Evolutionary conservation across 2,113 vertebrate genomes (phyloP), one percentile per base, ranked within the genome.

Genomic region (Psephotus haematonotus): DNA sequence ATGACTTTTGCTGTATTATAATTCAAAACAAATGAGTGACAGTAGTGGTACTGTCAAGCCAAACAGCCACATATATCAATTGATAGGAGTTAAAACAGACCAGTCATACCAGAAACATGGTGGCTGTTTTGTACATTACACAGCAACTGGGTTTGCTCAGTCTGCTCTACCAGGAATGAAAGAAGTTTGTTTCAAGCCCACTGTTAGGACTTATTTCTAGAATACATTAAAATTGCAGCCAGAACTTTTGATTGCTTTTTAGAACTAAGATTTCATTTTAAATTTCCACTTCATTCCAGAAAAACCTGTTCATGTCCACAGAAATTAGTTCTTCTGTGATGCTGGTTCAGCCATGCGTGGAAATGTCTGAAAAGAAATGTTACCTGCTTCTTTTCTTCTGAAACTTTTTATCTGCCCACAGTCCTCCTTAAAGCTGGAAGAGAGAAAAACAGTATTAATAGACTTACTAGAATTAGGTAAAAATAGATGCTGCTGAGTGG

Each of bases 341-440:
- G 33, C 13, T 11, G 1, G 7, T 91, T 70, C 75, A 94, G 17
- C 11, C 62, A 27, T 15, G 27, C 4, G 33, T 3, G 8, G 17
- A 64, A 60, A 43, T 1, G 0, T 12, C 24, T 71, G 13, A 75
- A 8, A 80, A 84, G 17, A 65, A 77, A 57, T 0, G 0, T 33
- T 50, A 27, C 15, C 23, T 60, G 7, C 4, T 35, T 9, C 35
- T 85, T 85, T 80, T 82, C 25, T 87, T 88, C 14, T 78, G 49
- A n/a, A 77, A 39, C 7, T 33, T 71, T 63, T 47, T 55, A 18
- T 55, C 16, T 24, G 4, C 2, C 2, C 1, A 57, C 8, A 11
- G 44, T 0, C 11, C 1, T 68, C 29, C 41, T 75, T 52, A 39
- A 55, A 74, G 20, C 1, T 27, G 7, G 22, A 60, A 78, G 7